Percentiles rank a stretch among this genome's conserved stretches.
These are phyloP conservation scores for Meghimatium bilineatum DNA, from an alignment of 2,888 invertebrate species.

Conservation along the genomic window DNA sequence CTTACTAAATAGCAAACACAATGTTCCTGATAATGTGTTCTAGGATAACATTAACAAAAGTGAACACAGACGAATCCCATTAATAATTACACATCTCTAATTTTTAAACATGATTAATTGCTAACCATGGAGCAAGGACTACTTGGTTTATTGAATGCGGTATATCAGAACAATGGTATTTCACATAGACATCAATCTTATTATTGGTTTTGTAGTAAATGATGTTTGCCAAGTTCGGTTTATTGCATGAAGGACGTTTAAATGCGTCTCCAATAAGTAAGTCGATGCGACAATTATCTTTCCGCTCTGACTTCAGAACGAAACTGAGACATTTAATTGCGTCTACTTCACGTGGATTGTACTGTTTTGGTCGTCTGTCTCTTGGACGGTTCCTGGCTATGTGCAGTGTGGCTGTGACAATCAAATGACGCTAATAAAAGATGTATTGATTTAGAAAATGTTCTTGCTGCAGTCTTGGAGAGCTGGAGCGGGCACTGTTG, in stretches of 20 bases:
- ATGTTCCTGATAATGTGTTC: no score
- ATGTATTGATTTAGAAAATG: not conserved
- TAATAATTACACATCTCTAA: no score
- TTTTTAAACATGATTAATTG: no score
- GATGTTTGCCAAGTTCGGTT: not conserved
- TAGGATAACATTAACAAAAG: no score
- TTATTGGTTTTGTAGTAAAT: not conserved
- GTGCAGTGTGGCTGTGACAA: not conserved
- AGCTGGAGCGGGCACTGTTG: not conserved
- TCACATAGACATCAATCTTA: no score
- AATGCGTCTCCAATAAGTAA: not conserved
- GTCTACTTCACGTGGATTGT: not conserved
- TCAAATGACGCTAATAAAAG: constrained; percentile 25
- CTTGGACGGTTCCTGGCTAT: not conserved
- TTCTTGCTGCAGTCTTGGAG: not conserved
- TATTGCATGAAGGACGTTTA: not conserved
- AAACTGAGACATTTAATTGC: not conserved
- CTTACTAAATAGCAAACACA: no score
- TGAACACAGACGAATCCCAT: no score
- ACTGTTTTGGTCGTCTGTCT: not conserved
- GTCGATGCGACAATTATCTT: constrained; percentile 18
- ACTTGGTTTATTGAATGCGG: no score
- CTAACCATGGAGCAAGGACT: no score
- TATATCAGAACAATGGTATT: no score
- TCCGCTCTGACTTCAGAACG: not conserved